Conservation (phyloP, 1,140 invertebrate genomes). For the Drosophila guanche region DNA sequence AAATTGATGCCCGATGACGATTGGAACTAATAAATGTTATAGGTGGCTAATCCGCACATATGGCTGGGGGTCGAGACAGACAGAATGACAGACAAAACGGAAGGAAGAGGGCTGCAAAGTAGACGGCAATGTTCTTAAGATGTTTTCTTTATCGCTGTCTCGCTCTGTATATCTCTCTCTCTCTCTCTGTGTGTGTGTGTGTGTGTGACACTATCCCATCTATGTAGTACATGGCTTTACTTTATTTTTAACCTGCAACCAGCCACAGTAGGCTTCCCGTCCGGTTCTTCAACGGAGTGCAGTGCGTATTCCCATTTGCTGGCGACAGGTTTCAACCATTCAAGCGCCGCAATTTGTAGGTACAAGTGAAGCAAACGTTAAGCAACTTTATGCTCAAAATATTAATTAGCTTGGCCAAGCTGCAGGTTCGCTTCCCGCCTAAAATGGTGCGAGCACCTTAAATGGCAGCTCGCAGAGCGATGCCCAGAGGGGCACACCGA, state of each 20-base stretch:
- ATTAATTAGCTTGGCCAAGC: constrained; percentile 65
- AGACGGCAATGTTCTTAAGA: constrained; percentile 50
- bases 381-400: constrained; percentile 67
- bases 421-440: constrained; percentile 23
- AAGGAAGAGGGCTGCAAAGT: constrained; percentile 6
- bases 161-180: constrained; percentile 6
- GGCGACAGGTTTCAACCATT: constrained; percentile 25
- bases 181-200: constrained; percentile 6
- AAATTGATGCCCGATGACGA: constrained; percentile 72
- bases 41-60: constrained; percentile 71
- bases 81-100: constrained; percentile 9
- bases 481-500: not conserved
- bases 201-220: not conserved
- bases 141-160: constrained; percentile 62
- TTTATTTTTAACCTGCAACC: constrained; percentile 60
- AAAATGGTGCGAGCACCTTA: constrained; percentile 15
- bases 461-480: not conserved
- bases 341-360: constrained; percentile 65
- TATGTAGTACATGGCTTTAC: constrained; percentile 43
- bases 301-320: constrained; percentile 23
- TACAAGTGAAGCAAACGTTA: constrained; percentile 65
- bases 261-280: constrained; percentile 46
- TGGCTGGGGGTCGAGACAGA: constrained; percentile 31
- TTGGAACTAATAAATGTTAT: constrained; percentile 80
- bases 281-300: constrained; percentile 23